Evolutionary conservation across 1,140 invertebrate genomes (phyloP).

Genomic region (Drosophila nigrodunni): DNA sequence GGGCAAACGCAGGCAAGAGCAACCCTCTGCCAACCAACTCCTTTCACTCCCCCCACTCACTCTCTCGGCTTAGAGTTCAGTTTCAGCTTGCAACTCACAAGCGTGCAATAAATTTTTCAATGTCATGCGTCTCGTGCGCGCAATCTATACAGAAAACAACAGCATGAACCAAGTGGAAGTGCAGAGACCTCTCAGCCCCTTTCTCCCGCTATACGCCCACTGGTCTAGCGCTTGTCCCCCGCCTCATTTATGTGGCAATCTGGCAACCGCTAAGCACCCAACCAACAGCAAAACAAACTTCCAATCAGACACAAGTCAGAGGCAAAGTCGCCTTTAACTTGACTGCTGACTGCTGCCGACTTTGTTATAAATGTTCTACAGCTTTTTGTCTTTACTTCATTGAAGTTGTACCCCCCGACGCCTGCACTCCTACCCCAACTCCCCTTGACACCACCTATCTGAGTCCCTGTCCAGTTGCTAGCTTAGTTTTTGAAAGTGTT

Average conservation of each 20-base stretch:
- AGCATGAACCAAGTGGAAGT: conserved; percentile 32
- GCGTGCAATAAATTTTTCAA: conserved; percentile 83
- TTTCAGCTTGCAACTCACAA: conserved; percentile 69
- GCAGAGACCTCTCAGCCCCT: conserved; percentile 20
- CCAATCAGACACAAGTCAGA: conserved; percentile 71
- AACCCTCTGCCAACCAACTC: conserved; percentile 26
- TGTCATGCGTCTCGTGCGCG: conserved; percentile 74
- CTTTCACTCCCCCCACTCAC: background rate
- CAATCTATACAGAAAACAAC: conserved; percentile 67
- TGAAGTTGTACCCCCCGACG: conserved; percentile 59
- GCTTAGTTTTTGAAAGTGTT: conserved; percentile 68
- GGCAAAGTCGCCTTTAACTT: conserved; percentile 35
- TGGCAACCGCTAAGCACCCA: conserved; percentile 76
- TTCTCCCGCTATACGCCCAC: conserved; percentile 17
- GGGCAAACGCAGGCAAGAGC: conserved; percentile 27
- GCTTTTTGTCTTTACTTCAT: conserved; percentile 83
- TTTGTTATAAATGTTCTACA: conserved; percentile 82
- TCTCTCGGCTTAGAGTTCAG: conserved; percentile 3
- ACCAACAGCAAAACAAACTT: conserved; percentile 78
- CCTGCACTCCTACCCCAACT: background rate
- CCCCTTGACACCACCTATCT: background rate
- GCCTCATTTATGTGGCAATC: conserved; percentile 26
- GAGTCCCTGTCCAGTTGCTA: conserved; percentile 10
- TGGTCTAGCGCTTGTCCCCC: background rate
- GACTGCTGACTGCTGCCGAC: conserved; percentile 57